Percentiles rank a stretch among this genome's conserved stretches.
Evolutionary conservation across 2,113 vertebrate species (phyloP).

Genomic region (Alouatta palliata): DNA sequence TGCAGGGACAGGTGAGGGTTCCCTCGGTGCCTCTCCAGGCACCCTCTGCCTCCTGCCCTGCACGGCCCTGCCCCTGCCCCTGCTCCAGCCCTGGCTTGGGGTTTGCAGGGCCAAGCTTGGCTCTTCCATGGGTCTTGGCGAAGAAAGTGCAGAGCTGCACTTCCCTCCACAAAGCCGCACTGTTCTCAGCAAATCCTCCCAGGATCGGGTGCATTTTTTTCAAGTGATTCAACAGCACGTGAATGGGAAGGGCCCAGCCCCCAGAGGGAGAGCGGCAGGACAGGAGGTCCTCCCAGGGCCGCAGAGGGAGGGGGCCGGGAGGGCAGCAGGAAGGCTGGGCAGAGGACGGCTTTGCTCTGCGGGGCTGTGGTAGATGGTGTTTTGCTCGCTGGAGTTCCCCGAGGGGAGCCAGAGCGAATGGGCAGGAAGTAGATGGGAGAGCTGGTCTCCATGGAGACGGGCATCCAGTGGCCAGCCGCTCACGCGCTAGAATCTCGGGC

Average conservation of each 20-base stretch:
- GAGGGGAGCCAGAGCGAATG: neutral
- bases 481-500: neutral
- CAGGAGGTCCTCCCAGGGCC: neutral
- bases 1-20: accelerated
- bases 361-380: accelerated
- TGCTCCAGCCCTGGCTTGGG: neutral
- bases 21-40: neutral
- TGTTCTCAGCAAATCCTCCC: slow-evolving; percentile 86
- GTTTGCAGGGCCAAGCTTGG: slow-evolving; percentile 75
- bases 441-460: slow-evolving; percentile 69
- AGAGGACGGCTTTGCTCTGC: accelerated
- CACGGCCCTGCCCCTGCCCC: neutral
- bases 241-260: slow-evolving; percentile 81
- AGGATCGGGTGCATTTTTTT: slow-evolving; percentile 85
- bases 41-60: neutral
- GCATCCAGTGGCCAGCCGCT: slow-evolving; percentile 23
- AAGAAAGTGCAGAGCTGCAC: slow-evolving; percentile 79
- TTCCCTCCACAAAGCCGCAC: slow-evolving; percentile 87
- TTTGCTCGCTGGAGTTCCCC: neutral
- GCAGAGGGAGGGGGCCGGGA: neutral
- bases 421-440: slow-evolving; percentile 49
- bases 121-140: slow-evolving; percentile 78
- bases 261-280: neutral
- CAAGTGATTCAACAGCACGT: slow-evolving; percentile 89
- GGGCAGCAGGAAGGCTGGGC: neutral